Base-by-base conservation (phyloP, 1,140 invertebrate species). In the Habropoda laboriosa region DNA sequence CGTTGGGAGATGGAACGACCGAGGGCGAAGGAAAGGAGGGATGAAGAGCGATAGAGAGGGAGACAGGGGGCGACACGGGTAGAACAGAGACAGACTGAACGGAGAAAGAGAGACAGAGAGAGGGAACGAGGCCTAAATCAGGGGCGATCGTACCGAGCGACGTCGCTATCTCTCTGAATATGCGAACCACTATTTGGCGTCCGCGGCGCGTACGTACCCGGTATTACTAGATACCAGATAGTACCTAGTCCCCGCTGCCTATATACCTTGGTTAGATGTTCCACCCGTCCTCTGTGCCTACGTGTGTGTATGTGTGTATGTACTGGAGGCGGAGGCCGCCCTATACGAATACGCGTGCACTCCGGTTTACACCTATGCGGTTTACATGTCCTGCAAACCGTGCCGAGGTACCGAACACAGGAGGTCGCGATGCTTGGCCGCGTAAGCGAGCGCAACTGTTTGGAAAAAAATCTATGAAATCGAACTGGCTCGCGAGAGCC, bases 111-210 rank as follows among this genome's bases (percentile, higher is more conserved):
- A 49, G 66, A 51, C 12, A 30, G 38, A 63, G 63, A 32, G 8
- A 67, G 42, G 64, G 80, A 63, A 75, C 67, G 86, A 85, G 80
- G 89, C 90, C 91, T 90, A 90, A 90, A 91, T 91, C 91, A 92
- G 90, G 89, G 87, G 86, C 90, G 88, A 90, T 90, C 90, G 90
- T 85, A 87, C 86, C 84, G 89, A 89, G 83, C 87, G 86, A 87
- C 88, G 88, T 83, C 80, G 83, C 87, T 91, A 91, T 91, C 91
- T 91, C 90, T 86, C 90, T 86, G 91, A 92, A 92, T 92, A 93
- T 91, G 91, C 89, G 90, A 90, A 91, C 88, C 91, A 90, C 92
- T 92, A 92, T 92, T 92, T 89, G 89, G 89, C 88, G 88, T 92
- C 88, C 90, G 84, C 86, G 79, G 80, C 84, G 81, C 82, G 82